Evolutionary conservation across 2,113 vertebrate species (phyloP).

Genomic region (Baryphthengus martii): DNA sequence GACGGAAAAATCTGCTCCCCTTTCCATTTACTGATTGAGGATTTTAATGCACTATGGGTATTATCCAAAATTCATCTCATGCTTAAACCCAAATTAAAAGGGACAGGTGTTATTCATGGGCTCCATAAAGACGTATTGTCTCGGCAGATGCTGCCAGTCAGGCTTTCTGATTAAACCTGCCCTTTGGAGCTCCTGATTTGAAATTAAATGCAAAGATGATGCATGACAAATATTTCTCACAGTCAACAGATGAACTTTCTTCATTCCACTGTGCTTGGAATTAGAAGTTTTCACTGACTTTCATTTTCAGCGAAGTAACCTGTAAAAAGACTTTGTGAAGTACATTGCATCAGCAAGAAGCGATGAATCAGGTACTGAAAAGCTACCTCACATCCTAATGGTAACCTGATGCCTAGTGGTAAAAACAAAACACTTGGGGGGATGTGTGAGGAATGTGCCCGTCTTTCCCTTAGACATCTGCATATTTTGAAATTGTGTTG

Average conservation of each 20-base stretch:
- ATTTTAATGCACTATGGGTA: background rate
- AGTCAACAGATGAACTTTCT: background rate
- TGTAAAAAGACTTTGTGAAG: background rate
- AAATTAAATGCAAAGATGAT: background rate
- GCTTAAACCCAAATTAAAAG: background rate
- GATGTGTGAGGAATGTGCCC: background rate
- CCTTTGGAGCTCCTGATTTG: background rate
- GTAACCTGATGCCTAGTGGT: background rate
- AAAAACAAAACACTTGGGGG: background rate
- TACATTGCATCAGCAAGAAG: background rate
- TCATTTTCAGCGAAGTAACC: background rate
- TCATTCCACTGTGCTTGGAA: too few relatives aligned
- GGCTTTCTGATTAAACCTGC: background rate
- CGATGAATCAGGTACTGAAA: background rate
- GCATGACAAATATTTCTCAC: background rate
- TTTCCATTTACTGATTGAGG: background rate
- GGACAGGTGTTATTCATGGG: background rate
- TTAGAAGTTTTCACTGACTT: background rate
- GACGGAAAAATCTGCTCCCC: background rate
- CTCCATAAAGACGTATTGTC: background rate
- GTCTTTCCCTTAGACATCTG: background rate
- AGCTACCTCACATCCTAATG: background rate
- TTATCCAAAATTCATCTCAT: background rate
- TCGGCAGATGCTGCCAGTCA: background rate
- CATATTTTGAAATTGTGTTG: background rate